Base-by-base conservation (phyloP, 2,797 vertebrate genomes). In the Rhinatrema bivittatum region DNA sequence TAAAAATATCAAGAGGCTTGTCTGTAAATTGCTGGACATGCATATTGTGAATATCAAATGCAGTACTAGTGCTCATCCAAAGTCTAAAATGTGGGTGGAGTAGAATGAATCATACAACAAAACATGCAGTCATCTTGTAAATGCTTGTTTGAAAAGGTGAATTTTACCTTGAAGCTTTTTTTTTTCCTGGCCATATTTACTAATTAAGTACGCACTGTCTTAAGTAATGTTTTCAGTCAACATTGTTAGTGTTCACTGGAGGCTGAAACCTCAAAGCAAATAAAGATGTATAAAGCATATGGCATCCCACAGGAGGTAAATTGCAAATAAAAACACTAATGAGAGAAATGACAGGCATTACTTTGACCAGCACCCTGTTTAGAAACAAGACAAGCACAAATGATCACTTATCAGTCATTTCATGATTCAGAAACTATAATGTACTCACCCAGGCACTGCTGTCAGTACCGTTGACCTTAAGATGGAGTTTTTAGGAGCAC, bases 241-340 rank as follows among this genome's bases (percentile, higher is more conserved):
- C 5, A 14, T 38, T 42, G 32, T 7, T 28, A 48, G 5, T 18
- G 17, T 19, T 17, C 29, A 36, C 5, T 36, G 3, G 11, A 50
- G 16, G 19, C 20, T 36, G 17, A 30, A 59, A 27, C 5, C 9
- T 42, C 30, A 28, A 54, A 7, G 16, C 7, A 40, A 44, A 26
- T 7, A 16, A 38, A 29, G 5, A 54, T 29, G 4, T 39, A 40
- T 46, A 61, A 50, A 45, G 49, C 4, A 34, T 46, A 42, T 7
- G 16, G 10, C 10, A 25, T 20, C 11, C 3, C 26, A 11, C 12
- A 44, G 18, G 51, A 20, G 5, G 20, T 1, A 57, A 62, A 50
- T 20, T 42, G 12, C 5, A 34, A 50, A 26, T 46, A 23, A n/a
- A 56, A 54, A 40, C 35, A 32, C 2, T 54, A 46, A 50, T 42